Evolutionary conservation across 2,888 invertebrate genomes (phyloP), one percentile per base, ranked within the genome.

Genomic region (Conomelus anceps): DNA sequence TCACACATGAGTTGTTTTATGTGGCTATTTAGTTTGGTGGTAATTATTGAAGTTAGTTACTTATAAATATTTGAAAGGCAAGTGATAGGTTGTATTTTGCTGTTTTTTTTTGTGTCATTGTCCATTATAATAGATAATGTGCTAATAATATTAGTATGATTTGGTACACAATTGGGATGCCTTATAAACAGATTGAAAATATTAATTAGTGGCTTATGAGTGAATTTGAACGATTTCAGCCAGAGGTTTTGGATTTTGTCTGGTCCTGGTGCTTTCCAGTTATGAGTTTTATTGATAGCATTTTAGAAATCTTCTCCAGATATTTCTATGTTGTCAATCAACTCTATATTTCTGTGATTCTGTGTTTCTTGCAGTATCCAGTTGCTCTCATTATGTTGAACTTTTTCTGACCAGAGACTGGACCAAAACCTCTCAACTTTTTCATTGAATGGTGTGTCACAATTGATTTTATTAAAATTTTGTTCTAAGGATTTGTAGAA

Each of bases 211-310:
- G 86, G 22, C 11, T 23, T 34, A 17, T 34, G 34, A 13, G 17
- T 13, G 17, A 3, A 29, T 11, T 34, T 89, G 9, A 90, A 34
- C 23, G 90, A 85, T 85, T 90, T 90, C 22, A 86, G 85, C 90
- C 90, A 90, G 85, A 89, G 90, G 26, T 89, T 90, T 23, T 90
- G 90, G 23, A 90, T 41, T 24, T 84, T 22, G 41, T 90, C 90
- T 7, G 24, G 23, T 11, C 90, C 90, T 20, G 89, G 90, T n/a
- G 87, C 88, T 89, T 89, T 90, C 90, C 90, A 90, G 23, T 90
- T 90, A 22, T 88, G 87, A 20, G 9, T 88, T 13, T 22, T 88
- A 20, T 20, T 22, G 22, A 88, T 22, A 34, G 22, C 29, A 11
- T 7, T 88, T 4, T 4, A n/a, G 29, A 41, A 29, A 26, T 88